These are phyloP conservation scores for Calidris pygmaea DNA, from an alignment of 2,113 vertebrate species.

Conservation along the genomic window DNA sequence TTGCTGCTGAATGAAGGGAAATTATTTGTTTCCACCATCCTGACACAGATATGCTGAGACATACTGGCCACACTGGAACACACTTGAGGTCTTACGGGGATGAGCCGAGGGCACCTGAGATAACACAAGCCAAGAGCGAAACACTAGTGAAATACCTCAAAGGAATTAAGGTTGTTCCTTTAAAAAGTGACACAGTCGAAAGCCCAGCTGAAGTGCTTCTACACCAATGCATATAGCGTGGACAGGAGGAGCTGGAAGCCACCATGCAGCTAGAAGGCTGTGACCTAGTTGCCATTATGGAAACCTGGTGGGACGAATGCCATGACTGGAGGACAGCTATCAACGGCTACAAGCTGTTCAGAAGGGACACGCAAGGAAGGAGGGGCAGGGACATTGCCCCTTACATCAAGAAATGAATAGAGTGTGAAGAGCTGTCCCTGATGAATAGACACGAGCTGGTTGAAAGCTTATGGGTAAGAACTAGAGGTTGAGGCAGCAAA, in stretches of 20 bases:
- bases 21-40: background rate
- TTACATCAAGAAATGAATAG: background rate
- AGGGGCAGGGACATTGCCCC: background rate
- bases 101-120: background rate
- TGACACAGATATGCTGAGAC: background rate
- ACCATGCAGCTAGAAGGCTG: background rate
- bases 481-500: background rate
- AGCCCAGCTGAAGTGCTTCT: background rate
- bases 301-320: background rate
- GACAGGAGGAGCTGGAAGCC: background rate
- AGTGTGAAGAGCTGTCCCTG: background rate
- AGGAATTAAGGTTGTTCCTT: background rate
- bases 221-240: background rate
- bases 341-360: background rate
- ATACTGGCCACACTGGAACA: background rate
- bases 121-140: background rate
- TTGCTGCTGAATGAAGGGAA: background rate
- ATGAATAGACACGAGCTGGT: background rate
- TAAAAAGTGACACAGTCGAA: background rate
- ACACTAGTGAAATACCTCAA: background rate
- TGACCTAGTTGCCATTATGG: background rate
- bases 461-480: background rate
- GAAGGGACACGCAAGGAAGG: background rate
- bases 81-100: background rate
- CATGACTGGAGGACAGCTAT: background rate